A percentile compares a stretch with the other conserved stretches of the same genome.
phyloP scores from a whole-genome alignment of 2,797 vertebrate species.

The Anolis apletophallus region DNA sequence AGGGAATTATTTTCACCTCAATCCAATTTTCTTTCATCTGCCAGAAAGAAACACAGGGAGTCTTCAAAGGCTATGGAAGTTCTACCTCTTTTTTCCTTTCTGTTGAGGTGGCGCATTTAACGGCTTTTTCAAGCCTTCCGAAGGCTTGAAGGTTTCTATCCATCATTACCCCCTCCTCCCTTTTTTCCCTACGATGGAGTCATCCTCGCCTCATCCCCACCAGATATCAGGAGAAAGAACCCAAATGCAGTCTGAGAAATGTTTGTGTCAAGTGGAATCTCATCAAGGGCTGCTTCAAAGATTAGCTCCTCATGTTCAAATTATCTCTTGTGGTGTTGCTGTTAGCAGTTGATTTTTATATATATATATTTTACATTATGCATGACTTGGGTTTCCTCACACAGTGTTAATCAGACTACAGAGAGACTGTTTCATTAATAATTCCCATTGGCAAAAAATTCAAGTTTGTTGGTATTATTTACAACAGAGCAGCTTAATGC shows the following conservation, averaged over 20 bases:
- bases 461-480: conserved; percentile 51
- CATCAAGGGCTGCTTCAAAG: conserved; percentile 43
- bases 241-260: neutral
- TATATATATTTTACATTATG: conserved; percentile 33
- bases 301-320: conserved; percentile 46
- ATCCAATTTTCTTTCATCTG: conserved; percentile 27
- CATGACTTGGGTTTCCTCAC: conserved; percentile 48
- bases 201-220: neutral
- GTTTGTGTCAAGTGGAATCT: conserved; percentile 56
- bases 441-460: conserved; percentile 46
- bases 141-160: neutral
- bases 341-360: conserved; percentile 20
- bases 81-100: neutral
- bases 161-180: conserved; percentile 7
- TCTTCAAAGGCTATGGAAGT: conserved; percentile 15
- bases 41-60: neutral
- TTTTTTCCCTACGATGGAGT: neutral
- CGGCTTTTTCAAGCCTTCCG: neutral
- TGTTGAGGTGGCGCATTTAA: conserved; percentile 3
- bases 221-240: conserved; percentile 7
- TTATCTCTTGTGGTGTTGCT: conserved; percentile 26
- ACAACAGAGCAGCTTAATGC: conserved; percentile 40
- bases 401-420: conserved; percentile 48
- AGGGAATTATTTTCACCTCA: neutral
- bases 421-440: conserved; percentile 44